These are phyloP conservation scores for Phyllostomus discolor DNA, from an alignment of 2,113 vertebrate genomes.

Conservation along the genomic window DNA sequence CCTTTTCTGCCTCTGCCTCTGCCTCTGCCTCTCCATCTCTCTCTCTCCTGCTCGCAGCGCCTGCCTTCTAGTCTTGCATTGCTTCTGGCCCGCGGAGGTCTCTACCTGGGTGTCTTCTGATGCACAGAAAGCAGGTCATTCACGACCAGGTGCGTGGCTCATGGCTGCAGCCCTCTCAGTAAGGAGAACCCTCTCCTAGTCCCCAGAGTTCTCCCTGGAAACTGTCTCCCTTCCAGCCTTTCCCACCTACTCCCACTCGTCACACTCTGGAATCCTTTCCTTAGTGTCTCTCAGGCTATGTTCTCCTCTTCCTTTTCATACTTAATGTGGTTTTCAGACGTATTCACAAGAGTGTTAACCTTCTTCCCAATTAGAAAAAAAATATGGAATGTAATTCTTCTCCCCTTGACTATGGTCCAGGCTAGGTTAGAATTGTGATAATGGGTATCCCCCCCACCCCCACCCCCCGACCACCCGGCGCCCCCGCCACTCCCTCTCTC, in stretches of 20 bases:
- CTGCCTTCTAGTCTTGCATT: no score
- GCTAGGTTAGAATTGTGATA: not conserved
- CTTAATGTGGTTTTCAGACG: not conserved
- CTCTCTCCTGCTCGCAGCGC: not conserved
- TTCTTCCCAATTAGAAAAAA: not conserved
- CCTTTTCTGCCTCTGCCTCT: not conserved
- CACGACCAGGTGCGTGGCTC: not conserved
- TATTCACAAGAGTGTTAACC: not conserved
- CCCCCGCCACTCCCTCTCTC: no score
- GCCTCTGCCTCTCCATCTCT: no score
- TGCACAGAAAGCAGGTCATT: not conserved
- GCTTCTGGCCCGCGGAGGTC: not conserved
- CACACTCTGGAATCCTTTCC: not conserved
- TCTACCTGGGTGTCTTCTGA: not conserved
- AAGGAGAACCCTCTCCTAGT: not conserved
- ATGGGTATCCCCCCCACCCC: accelerated
- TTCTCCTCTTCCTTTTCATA: not conserved
- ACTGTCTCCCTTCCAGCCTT: not conserved
- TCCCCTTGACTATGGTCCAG: not conserved
- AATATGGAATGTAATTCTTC: not conserved
- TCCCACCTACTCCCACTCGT: accelerated
- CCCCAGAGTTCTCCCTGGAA: not conserved
- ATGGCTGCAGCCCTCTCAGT: accelerated
- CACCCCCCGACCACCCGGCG: accelerated
- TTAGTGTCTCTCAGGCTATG: not conserved